phyloP scores from a whole-genome alignment of 2,888 invertebrate genomes.

The Zonitis immaculata region DNA sequence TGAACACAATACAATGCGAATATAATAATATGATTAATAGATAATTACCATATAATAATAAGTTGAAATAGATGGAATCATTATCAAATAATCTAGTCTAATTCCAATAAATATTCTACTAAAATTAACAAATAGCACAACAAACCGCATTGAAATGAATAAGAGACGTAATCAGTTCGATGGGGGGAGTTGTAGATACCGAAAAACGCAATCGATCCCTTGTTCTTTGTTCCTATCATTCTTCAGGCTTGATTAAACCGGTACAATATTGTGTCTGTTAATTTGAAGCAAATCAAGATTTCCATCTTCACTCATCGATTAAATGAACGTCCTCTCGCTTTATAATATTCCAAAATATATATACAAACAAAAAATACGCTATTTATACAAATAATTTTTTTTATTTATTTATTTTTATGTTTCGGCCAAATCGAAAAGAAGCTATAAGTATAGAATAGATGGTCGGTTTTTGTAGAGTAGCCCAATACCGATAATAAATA shows the following conservation, averaged over 20 bases:
- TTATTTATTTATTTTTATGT: slow-evolving; percentile 8
- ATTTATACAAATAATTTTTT: too few species aligned
- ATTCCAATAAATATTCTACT: too few species aligned
- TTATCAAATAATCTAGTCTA: too few species aligned
- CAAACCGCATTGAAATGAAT: neutral
- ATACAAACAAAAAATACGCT: too few species aligned
- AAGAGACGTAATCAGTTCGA: neutral
- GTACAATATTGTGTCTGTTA: neutral
- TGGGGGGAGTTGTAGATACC: neutral
- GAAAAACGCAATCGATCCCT: neutral
- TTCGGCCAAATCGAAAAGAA: slow-evolving; percentile 20
- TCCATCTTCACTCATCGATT: neutral
- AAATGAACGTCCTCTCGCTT: neutral
- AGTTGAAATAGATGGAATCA: too few species aligned
- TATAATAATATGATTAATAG: too few species aligned
- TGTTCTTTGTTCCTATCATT: neutral
- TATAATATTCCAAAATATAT: too few species aligned
- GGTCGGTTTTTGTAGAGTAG: too few species aligned
- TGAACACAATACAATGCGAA: too few species aligned
- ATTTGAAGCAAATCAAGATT: neutral
- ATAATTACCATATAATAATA: too few species aligned
- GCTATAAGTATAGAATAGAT: too few species aligned
- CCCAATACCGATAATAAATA: slow-evolving; percentile 32
- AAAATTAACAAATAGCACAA: too few species aligned
- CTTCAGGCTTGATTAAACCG: neutral